Evolutionary conservation across 1,140 invertebrate genomes (phyloP).

Genomic region (Brachionus koreanus): DNA sequence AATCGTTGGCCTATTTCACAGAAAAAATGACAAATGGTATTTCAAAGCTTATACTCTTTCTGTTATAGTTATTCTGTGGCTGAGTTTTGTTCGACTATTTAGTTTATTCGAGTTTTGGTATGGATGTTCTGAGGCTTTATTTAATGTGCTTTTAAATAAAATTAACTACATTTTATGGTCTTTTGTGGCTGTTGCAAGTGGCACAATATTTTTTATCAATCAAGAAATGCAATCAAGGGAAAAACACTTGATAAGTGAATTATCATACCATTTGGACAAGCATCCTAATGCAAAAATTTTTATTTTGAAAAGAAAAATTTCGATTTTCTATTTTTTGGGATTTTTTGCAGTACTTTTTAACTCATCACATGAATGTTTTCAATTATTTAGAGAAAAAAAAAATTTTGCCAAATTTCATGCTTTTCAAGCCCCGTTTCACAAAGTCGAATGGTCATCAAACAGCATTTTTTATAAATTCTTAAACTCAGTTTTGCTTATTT

Average conservation of each 20-base stretch:
- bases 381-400: neutral
- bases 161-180: neutral
- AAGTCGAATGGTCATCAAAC: neutral
- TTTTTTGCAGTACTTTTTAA: neutral
- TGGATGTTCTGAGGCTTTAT: neutral
- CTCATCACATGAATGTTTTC: neutral
- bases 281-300: neutral
- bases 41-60: neutral
- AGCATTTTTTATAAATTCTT: slow-evolving; percentile 1
- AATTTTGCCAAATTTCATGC: neutral
- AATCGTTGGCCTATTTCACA: neutral
- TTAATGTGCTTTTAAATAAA: neutral
- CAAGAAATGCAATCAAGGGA: neutral
- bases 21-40: neutral
- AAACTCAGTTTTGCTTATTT: neutral
- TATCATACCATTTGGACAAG: slow-evolving; percentile 1
- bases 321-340: no score
- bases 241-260: neutral
- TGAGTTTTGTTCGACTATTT: neutral
- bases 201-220: slow-evolving; percentile 12
- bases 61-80: neutral
- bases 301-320: neutral
- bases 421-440: slow-evolving; percentile 24
- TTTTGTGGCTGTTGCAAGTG: neutral
- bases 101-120: neutral